Evolutionary conservation across 2,888 invertebrate species (phyloP).

Genomic region (Meloe dianella): DNA sequence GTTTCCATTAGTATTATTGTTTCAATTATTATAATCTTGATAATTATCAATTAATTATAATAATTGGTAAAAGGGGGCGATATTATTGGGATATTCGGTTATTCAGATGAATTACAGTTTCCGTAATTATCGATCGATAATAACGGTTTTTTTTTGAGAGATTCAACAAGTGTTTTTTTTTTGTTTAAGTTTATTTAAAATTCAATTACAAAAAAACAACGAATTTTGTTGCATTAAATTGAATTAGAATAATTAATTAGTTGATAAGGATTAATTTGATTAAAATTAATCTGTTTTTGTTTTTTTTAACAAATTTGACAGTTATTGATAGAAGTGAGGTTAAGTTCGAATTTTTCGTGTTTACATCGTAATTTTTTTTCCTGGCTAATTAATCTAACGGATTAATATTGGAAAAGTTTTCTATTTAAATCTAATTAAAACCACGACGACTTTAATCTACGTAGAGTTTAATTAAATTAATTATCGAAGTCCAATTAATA

Average conservation of each 20-base stretch:
- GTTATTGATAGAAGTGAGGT: slow-evolving; percentile 26
- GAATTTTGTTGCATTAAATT: no score
- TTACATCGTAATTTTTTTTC: no score
- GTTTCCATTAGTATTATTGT: no score
- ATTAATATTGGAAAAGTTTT: no score
- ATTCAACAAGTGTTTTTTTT: slow-evolving; percentile 13
- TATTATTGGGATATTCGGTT: not conserved
- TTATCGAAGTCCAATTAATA: no score
- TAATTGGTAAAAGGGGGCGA: not conserved
- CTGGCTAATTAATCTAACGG: no score
- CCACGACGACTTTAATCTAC: no score
- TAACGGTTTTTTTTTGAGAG: slow-evolving; percentile 10
- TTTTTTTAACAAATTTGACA: not conserved
- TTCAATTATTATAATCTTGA: no score
- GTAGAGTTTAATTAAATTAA: no score
- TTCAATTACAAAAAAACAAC: not conserved
- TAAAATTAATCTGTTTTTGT: no score
- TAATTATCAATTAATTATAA: no score
- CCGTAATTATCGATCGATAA: not conserved
- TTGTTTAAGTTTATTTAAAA: not conserved
- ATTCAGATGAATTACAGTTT: not conserved
- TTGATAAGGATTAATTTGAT: no score
- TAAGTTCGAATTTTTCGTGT: slow-evolving; percentile 23
- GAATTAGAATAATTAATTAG: slow-evolving; percentile 6
- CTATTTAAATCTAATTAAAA: not conserved